Conservation (phyloP, 2,888 invertebrate species). For the Drosophila quinaria region DNA sequence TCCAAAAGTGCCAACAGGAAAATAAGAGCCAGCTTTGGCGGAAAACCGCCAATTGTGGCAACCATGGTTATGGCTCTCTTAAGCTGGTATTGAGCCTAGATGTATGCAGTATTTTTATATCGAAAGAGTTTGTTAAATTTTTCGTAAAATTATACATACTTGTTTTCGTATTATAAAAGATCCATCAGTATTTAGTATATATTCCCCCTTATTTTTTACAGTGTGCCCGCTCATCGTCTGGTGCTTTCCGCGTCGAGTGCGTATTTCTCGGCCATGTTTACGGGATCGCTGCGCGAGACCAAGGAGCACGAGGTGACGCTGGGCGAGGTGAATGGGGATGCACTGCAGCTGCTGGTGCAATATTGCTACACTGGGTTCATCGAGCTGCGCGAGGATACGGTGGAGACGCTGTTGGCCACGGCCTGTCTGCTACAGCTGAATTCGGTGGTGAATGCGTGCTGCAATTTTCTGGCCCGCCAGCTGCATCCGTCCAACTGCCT, state of each 20-base stretch:
- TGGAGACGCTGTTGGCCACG: conserved; percentile 94
- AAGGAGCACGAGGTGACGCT: conserved; percentile 93
- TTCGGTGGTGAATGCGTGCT: conserved; percentile 95
- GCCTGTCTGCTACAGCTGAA: conserved; percentile 94
- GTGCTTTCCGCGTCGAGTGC: conserved; percentile 96
- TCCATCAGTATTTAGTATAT: not conserved
- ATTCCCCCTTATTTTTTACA: conserved; percentile 64
- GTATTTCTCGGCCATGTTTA: conserved; percentile 98
- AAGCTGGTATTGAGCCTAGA: too few relatives aligned
- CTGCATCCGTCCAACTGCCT: conserved; percentile 94
- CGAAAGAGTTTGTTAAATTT: too few relatives aligned
- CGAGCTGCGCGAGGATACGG: conserved; percentile 95
- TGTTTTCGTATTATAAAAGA: not conserved
- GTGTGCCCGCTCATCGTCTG: conserved; percentile 93
- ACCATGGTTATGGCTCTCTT: too few relatives aligned
- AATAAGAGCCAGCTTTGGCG: too few relatives aligned
- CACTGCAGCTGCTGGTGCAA: conserved; percentile 93
- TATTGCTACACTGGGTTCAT: conserved; percentile 94
- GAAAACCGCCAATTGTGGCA: too few relatives aligned
- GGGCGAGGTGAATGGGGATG: conserved; percentile 94
- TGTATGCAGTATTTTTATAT: too few relatives aligned
- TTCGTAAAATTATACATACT: not conserved
- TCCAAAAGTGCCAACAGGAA: too few relatives aligned
- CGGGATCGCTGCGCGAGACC: conserved; percentile 93
- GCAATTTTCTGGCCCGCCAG: conserved; percentile 94